A percentile compares a stretch with the other conserved stretches of the same genome.
These are phyloP conservation scores for Erebia aethiops DNA, from an alignment of 2,888 invertebrate genomes.

Conservation along the genomic window DNA sequence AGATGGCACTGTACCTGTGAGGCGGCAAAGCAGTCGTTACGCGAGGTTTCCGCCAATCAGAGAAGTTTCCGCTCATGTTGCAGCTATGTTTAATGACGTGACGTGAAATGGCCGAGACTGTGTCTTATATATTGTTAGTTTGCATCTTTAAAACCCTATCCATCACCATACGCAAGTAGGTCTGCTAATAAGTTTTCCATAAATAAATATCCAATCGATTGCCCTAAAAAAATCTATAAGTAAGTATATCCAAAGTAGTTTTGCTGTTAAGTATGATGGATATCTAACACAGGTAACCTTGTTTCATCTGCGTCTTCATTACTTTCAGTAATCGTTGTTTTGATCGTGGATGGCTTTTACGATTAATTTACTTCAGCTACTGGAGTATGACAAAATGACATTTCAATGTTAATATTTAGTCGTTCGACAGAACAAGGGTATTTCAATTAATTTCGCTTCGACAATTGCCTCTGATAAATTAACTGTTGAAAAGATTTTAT, in stretches of 20 bases:
- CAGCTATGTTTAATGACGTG: too few relatives aligned
- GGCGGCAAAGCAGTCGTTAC: too few relatives aligned
- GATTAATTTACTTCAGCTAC: constrained; percentile 20
- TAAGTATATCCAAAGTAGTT: background rate
- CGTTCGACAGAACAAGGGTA: constrained; percentile 31
- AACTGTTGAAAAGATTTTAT: constrained; percentile 22
- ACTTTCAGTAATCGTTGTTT: constrained; percentile 14
- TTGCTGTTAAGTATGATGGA: background rate
- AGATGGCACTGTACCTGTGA: too few relatives aligned
- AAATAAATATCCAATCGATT: too few relatives aligned
- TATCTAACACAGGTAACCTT: constrained; percentile 11
- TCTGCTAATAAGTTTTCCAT: too few relatives aligned
- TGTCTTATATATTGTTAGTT: too few relatives aligned
- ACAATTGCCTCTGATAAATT: constrained; percentile 19
- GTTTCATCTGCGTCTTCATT: constrained; percentile 14
- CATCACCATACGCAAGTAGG: too few relatives aligned
- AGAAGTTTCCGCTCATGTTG: too few relatives aligned
- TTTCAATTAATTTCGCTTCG: constrained; percentile 27
- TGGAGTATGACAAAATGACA: constrained; percentile 26
- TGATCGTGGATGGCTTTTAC: constrained; percentile 17
- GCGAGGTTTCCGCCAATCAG: too few relatives aligned
- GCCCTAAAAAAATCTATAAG: too few relatives aligned
- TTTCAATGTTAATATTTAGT: constrained; percentile 29
- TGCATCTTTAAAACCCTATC: too few relatives aligned
- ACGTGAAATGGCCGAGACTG: too few relatives aligned